phyloP scores from a whole-genome alignment of 2,113 vertebrate genomes.

The Hippocampus guttulatus region DNA sequence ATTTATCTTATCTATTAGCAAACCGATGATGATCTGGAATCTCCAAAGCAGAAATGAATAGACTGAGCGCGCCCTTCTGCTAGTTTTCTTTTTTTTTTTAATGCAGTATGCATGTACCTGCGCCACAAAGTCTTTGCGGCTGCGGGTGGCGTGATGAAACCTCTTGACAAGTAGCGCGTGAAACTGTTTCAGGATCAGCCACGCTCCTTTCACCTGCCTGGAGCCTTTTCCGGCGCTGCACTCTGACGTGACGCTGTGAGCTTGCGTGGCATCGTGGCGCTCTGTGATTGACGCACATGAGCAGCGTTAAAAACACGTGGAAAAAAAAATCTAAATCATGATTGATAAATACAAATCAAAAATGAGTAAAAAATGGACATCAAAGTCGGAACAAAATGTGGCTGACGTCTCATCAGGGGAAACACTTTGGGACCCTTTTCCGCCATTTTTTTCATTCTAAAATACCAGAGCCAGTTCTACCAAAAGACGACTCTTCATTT shows the following conservation, averaged over 20 bases:
- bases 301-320: not conserved
- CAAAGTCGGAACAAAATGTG: not conserved
- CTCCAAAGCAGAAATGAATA: not conserved
- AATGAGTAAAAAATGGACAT: not conserved
- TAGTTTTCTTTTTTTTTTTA: not conserved
- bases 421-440: too few relatives aligned
- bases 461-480: too few relatives aligned
- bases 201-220: conserved; percentile 75
- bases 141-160: conserved; percentile 80
- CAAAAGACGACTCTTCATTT: too few relatives aligned
- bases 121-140: conserved; percentile 88
- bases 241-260: conserved; percentile 44
- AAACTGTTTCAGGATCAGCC: conserved; percentile 80
- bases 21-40: not conserved
- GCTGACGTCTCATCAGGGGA: not conserved
- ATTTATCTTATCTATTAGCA: not conserved
- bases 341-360: too few relatives aligned
- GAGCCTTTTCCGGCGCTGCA: conserved; percentile 65
- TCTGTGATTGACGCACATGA: conserved; percentile 24
- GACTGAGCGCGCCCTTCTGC: not conserved
- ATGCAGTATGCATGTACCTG: conserved; percentile 73
- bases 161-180: conserved; percentile 87
- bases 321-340: not conserved
- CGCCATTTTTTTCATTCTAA: too few relatives aligned
- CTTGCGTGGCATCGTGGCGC: conserved; percentile 32